phyloP scores from a whole-genome alignment of 2,888 invertebrate genomes.

The Ochropleura plecta region DNA sequence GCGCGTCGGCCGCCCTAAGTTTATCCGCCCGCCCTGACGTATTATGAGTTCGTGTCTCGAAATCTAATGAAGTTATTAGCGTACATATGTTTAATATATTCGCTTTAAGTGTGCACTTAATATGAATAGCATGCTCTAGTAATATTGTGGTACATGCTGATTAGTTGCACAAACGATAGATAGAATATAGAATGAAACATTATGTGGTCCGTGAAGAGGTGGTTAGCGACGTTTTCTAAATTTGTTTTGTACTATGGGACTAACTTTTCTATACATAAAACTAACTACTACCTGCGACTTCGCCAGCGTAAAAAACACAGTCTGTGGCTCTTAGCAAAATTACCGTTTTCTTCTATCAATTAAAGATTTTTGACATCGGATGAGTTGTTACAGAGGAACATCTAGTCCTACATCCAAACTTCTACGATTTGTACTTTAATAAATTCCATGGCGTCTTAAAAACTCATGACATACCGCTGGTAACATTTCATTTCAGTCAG shows the following conservation, averaged over 20 bases:
- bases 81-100: conserved; percentile 36
- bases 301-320: too few relatives aligned
- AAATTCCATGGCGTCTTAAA: too few relatives aligned
- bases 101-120: conserved; percentile 23
- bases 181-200: background rate
- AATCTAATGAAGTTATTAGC: conserved; percentile 69
- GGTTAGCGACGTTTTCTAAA: background rate
- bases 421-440: too few relatives aligned
- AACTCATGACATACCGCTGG: too few relatives aligned
- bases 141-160: conserved; percentile 12
- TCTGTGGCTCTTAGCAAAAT: too few relatives aligned
- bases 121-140: conserved; percentile 2
- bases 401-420: too few relatives aligned
- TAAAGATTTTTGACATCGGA: too few relatives aligned
- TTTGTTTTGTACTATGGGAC: background rate
- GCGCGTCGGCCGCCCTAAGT: conserved; percentile 68
- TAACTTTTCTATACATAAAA: too few relatives aligned
- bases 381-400: too few relatives aligned
- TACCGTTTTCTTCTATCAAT: too few relatives aligned
- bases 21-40: conserved; percentile 75
- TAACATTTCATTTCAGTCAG: too few relatives aligned
- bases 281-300: too few relatives aligned
- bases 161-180: conserved; percentile 3
- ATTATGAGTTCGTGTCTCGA: conserved; percentile 78
- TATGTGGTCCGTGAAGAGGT: background rate